A percentile compares a stretch with the other conserved stretches of the same genome.
Evolutionary conservation across 2,113 vertebrate genomes (phyloP).

Genomic region (Delphinus delphis): DNA sequence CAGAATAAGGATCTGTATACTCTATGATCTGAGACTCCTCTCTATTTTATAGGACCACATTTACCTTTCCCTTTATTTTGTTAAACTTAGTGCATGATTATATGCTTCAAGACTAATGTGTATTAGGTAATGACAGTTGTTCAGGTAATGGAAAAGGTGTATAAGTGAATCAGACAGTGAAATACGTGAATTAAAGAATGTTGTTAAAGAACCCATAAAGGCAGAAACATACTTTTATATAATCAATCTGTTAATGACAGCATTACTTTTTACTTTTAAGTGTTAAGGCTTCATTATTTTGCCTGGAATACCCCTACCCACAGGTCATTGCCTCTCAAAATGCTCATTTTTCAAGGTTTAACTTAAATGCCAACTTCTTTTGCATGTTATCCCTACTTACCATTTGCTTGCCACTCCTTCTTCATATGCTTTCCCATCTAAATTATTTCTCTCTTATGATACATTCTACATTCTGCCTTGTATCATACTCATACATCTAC

Average conservation of each 20-base stretch:
- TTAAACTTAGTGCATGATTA: neutral
- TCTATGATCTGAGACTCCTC: neutral
- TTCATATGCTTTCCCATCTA: neutral
- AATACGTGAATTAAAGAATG: neutral
- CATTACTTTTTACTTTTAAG: neutral
- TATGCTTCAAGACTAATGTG: neutral
- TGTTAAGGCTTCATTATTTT: neutral
- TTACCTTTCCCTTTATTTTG: slow-evolving; percentile 2
- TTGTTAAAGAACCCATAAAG: neutral
- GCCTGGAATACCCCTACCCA: neutral
- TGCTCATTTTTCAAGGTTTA: neutral
- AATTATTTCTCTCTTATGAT: neutral
- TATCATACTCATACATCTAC: neutral
- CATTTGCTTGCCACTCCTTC: neutral
- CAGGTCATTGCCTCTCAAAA: slow-evolving; percentile 4
- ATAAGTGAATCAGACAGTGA: neutral
- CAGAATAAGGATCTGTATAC: neutral
- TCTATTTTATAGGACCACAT: neutral
- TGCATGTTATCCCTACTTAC: neutral
- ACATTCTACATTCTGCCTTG: neutral
- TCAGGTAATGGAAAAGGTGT: neutral
- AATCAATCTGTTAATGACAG: neutral
- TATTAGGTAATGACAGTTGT: neutral
- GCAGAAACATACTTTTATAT: neutral
- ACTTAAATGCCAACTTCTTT: neutral